Base-by-base conservation (phyloP, 2,888 invertebrate species). In the Chymomyza caudatula region DNA sequence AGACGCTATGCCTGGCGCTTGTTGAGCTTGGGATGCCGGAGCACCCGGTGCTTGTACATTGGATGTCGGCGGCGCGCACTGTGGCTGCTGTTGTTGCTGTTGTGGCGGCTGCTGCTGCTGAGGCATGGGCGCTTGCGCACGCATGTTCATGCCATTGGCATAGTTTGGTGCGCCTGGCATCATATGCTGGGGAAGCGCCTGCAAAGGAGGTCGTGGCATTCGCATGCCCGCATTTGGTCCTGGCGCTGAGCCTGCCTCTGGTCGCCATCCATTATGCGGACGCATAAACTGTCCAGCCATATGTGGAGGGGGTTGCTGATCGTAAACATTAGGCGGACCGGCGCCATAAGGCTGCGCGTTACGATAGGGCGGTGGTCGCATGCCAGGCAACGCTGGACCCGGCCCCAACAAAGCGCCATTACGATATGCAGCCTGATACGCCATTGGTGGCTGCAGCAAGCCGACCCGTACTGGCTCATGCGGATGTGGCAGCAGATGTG, bases 141-240 rank as follows among this genome's bases (percentile, higher is more conserved):
- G 77, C 60, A 85, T 75, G 8, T 74, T 70, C 68, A 87, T 75
- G 43, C 85, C 77, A 70, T 87, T 87, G 51, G 77, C 75, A 53
- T 85, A 88, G 65, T 85, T 85, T 11, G 74, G 72, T 17, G 64
- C 64, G 3, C 71, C 71, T 5, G 73, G 73, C 74, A 84, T 83
- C 67, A 85, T 51, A 53, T 84, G 83, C 19, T 68, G 81, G 2
- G 91, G 49, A 63, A 86, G 8, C 0, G 69, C 54, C 55, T 85
- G 82, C n/a, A 83, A 53, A n/a, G 91, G 92, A 1, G 92, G 93
- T 19, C 91, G 91, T 71, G 93, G 93, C 53, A 92, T 92, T 44
- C 89, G 87, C 55, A 86, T 73, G 73, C 92, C 93, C 11, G 51
- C 20, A 20, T 20, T 20, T 5, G 51, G 51, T 3, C 4, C 64